Evolutionary conservation across 1,140 invertebrate species (phyloP), one percentile per base, ranked within the genome.

Genomic region (Choristoneura fumiferana): DNA sequence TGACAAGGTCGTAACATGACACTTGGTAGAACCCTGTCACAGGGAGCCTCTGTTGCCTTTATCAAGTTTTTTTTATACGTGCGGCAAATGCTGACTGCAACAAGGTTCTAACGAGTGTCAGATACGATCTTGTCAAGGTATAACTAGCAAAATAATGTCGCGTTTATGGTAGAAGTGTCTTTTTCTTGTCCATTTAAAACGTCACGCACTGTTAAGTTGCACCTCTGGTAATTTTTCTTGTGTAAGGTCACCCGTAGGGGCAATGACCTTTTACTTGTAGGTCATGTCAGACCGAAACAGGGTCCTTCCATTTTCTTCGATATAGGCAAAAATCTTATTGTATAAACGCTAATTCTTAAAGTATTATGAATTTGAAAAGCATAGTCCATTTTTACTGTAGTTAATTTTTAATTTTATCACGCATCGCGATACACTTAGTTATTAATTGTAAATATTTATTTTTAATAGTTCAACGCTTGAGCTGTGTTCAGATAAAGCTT

Each of bases 371-470:
- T 74, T 73, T 49, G 12, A 66, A 70, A 74, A 67, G 34, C 52
- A 71, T 81, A 81, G 75, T 71, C 68, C 60, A 74, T 75, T 79
- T 70, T 69, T 29, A 6, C 6, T 3, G 57, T 69, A 70, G 58
- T 55, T 62, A 58, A 60, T 67, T 57, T 54, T 17, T 62, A 67
- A 59, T 63, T 63, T 52, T 69, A 56, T 22, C 64, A 71, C 63
- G 71, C 69, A 66, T 71, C 58, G 74, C 65, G 66, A 60, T 69
- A 60, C 49, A 53, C 63, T 57, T 71, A 70, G 60, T 57, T 61
- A 64, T 67, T 40, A n/a, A 61, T 71, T 81, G 81, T 82, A 81
- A 74, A 82, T 84, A 81, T 66, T 62, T 69, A 62, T 70, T 72
- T 68, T 45, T 61, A 63, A 61, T 58, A 63, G 57, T 63, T 67